Evolutionary conservation across 2,888 invertebrate genomes (phyloP).

Genomic region (Pycnomerus fuliginosus): DNA sequence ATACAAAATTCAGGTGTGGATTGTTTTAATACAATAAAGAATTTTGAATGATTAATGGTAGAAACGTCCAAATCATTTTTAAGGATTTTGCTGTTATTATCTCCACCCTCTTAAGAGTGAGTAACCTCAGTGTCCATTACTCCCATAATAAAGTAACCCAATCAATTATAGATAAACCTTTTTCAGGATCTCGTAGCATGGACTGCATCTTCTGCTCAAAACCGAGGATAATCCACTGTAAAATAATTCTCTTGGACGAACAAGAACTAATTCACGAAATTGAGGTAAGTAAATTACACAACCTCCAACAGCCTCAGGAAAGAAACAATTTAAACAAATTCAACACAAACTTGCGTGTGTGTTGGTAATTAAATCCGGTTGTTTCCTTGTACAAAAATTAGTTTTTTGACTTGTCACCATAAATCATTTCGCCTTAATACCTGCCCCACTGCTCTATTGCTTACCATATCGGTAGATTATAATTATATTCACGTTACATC

Average conservation of each 20-base stretch:
- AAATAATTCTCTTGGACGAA: constrained; percentile 86
- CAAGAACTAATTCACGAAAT: constrained; percentile 87
- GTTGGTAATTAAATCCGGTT: constrained; percentile 9
- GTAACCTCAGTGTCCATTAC: constrained; percentile 8
- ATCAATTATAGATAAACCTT: constrained; percentile 8
- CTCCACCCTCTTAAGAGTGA: constrained; percentile 13
- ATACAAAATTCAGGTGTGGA: constrained; percentile 14
- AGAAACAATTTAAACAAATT: constrained; percentile 3
- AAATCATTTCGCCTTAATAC: constrained; percentile 5
- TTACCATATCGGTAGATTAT: constrained; percentile 11
- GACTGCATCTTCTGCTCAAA: constrained; percentile 50
- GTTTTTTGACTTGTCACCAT: constrained; percentile 8
- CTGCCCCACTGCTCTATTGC: constrained; percentile 3
- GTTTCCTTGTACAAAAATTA: constrained; percentile 10
- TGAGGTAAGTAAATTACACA: constrained; percentile 62
- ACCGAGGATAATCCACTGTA: constrained; percentile 58
- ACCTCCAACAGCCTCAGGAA: background rate
- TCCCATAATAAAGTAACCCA: constrained; percentile 1
- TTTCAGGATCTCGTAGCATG: constrained; percentile 35
- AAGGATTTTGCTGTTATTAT: constrained; percentile 12
- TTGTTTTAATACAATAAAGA: no score
- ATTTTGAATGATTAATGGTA: constrained; percentile 6
- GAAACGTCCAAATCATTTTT: constrained; percentile 8
- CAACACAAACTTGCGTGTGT: constrained; percentile 7
- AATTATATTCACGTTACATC: constrained; percentile 13